Evolutionary conservation across 2,113 vertebrate species (phyloP).

Genomic region (Eudorcas thomsonii): DNA sequence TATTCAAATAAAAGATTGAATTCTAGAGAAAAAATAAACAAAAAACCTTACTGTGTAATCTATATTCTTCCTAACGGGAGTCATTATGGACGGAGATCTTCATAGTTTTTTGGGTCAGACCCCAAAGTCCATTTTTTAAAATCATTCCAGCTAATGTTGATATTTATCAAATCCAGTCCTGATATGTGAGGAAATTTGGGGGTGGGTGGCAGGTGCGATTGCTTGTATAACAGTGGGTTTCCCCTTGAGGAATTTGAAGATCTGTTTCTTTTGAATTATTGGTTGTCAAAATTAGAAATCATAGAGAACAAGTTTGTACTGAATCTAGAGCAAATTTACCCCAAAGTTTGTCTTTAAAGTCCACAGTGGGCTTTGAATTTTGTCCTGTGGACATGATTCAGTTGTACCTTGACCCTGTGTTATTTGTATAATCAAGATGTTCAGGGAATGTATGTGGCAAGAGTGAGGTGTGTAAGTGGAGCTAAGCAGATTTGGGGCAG

Average conservation of each 20-base stretch:
- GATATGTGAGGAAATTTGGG: neutral
- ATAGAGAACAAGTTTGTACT: neutral
- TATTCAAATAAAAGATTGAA: neutral
- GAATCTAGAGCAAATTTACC: neutral
- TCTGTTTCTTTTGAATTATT: neutral
- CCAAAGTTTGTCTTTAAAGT: neutral
- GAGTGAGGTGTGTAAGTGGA: neutral
- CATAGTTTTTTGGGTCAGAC: neutral
- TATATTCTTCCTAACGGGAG: neutral
- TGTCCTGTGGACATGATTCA: neutral
- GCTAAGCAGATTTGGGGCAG: neutral
- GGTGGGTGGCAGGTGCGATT: neutral
- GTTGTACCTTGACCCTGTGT: neutral
- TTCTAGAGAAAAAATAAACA: neutral
- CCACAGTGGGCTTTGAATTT: neutral
- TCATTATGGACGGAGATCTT: neutral
- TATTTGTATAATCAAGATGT: neutral
- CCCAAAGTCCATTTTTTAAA: neutral
- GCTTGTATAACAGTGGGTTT: neutral
- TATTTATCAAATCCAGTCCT: neutral
- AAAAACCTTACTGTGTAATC: neutral
- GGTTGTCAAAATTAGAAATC: neutral
- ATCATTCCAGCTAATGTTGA: neutral
- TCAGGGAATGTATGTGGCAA: neutral
- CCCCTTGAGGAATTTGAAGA: neutral